Evolutionary conservation across 53 echinoderm and acorn worm genomes (phyloP).

Genomic region (Holothuria scabra): DNA sequence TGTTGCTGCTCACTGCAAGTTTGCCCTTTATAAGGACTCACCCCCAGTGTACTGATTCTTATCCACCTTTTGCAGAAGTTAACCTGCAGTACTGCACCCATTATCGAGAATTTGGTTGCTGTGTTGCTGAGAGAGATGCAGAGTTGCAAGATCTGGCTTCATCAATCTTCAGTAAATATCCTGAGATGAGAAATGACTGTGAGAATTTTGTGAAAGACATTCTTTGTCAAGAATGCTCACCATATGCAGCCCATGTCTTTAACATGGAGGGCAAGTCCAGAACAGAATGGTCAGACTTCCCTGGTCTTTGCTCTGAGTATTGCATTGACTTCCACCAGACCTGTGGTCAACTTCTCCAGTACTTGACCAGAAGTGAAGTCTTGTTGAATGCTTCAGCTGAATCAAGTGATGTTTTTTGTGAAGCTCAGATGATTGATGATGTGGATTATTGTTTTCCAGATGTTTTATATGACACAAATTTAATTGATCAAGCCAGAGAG

Average conservation of each 20-base stretch:
- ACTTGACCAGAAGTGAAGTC: constrained; percentile 60
- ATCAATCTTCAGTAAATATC: constrained; percentile 20
- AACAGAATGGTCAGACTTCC: constrained; percentile 60
- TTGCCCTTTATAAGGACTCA: constrained; percentile 37
- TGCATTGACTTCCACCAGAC: constrained; percentile 74
- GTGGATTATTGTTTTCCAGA: constrained; percentile 90
- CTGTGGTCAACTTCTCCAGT: constrained; percentile 70
- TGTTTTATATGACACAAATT: constrained; percentile 61
- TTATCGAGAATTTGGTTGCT: constrained; percentile 84
- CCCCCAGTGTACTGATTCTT: constrained; percentile 91
- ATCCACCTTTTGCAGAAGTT: constrained; percentile 69
- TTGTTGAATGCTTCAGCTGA: constrained; percentile 47
- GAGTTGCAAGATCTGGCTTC: constrained; percentile 45
- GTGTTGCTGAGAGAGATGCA: constrained; percentile 58
- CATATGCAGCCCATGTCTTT: constrained; percentile 88
- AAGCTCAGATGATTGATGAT: constrained; percentile 64
- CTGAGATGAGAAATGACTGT: constrained; percentile 47
- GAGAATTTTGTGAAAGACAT: constrained; percentile 73
- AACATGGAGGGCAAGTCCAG: constrained; percentile 70
- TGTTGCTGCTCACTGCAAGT: no score
- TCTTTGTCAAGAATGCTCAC: constrained; percentile 94
- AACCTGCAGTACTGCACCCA: constrained; percentile 64
- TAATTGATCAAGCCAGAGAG: constrained; percentile 64
- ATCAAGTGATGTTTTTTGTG: constrained; percentile 70
- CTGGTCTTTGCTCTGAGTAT: constrained; percentile 82